A percentile compares a stretch with the other conserved stretches of the same genome.
phyloP scores from a whole-genome alignment of 2,113 vertebrate genomes.

The Callionymus lyra region DNA sequence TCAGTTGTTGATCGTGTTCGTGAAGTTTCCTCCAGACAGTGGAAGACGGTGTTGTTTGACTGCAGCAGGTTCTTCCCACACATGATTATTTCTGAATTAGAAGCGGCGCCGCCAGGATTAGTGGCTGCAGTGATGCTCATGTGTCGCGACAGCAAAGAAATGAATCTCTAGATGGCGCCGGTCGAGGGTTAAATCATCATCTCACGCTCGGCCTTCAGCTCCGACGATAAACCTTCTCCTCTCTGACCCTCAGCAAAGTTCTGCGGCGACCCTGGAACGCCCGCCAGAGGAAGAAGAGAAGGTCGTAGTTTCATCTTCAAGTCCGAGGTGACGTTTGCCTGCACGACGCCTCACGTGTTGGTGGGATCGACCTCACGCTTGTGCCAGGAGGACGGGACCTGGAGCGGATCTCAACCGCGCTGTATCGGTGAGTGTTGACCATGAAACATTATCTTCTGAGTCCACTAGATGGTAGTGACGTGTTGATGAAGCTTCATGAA shows the following conservation, averaged over 20 bases:
- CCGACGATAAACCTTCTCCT: not conserved
- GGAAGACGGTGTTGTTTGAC: constrained; percentile 1
- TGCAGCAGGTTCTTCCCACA: constrained; percentile 24
- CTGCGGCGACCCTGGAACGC: constrained; percentile 87
- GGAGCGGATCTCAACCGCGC: constrained; percentile 86
- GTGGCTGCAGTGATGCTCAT: constrained; percentile 1
- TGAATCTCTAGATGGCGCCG: not conserved
- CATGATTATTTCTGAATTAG: constrained; percentile 27
- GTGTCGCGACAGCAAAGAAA: constrained; percentile 7
- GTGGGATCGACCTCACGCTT: constrained; percentile 83
- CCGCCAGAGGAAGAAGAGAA: constrained; percentile 79
- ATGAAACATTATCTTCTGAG: too few relatives aligned
- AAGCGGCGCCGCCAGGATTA: constrained; percentile 6
- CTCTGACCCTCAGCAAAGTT: constrained; percentile 77
- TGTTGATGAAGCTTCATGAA: too few relatives aligned
- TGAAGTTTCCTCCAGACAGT: too few relatives aligned
- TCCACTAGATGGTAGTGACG: too few relatives aligned
- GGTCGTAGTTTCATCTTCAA: constrained; percentile 96
- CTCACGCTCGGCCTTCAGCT: too few relatives aligned
- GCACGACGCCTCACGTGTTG: constrained; percentile 75
- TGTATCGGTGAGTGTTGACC: constrained; percentile 80
- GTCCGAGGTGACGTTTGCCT: constrained; percentile 86
- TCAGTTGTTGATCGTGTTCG: too few relatives aligned
- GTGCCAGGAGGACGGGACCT: constrained; percentile 85
- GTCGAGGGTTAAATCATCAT: too few relatives aligned